Percentiles rank a stretch among this genome's conserved stretches.
These are phyloP conservation scores for Trichoplusia ni DNA, from an alignment of 1,140 invertebrate genomes.

Conservation along the genomic window DNA sequence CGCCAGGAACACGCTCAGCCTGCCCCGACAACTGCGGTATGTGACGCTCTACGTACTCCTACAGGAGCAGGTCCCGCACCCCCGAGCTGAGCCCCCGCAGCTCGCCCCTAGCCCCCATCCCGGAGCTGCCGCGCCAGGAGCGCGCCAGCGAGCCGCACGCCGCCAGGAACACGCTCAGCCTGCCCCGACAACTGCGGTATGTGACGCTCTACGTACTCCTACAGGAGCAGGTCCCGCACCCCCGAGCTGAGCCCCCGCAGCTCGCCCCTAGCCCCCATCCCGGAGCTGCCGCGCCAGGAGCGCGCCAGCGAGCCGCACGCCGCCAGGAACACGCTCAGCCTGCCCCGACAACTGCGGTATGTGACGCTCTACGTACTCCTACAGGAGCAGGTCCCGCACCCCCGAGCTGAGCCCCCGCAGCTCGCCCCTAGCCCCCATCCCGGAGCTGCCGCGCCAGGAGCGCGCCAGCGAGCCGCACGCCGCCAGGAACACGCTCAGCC, in stretches of 20 bases:
- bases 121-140: conserved; percentile 53
- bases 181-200: conserved; percentile 43
- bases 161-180: conserved; percentile 30
- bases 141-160: conserved; percentile 45
- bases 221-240: conserved; percentile 59
- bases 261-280: conserved; percentile 52
- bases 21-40: conserved; percentile 43
- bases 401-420: conserved; percentile 57
- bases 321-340: conserved; percentile 30
- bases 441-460: conserved; percentile 52
- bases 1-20: conserved; percentile 30
- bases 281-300: conserved; percentile 53
- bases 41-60: too few relatives aligned
- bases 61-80: conserved; percentile 59
- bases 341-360: conserved; percentile 43
- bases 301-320: conserved; percentile 45
- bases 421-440: conserved; percentile 51
- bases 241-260: conserved; percentile 59
- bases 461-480: conserved; percentile 44
- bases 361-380: too few relatives aligned
- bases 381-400: conserved; percentile 59
- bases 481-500: conserved; percentile 27
- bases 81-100: conserved; percentile 59
- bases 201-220: too few relatives aligned
- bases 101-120: conserved; percentile 52